Evolutionary conservation across 2,797 vertebrate genomes (phyloP).

Genomic region (Fratercula arctica): DNA sequence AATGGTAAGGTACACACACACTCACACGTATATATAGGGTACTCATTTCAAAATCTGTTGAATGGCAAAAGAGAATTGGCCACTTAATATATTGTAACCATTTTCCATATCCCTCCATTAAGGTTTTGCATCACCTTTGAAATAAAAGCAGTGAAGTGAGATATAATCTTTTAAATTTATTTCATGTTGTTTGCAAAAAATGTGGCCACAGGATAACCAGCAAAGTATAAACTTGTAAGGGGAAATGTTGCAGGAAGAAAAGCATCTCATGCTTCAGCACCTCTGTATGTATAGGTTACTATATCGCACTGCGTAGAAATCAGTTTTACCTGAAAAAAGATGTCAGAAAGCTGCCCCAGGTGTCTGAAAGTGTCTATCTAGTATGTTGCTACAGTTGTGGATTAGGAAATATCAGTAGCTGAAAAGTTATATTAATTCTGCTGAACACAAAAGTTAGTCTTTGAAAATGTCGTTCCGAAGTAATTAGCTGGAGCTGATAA

Average conservation of each 20-base stretch:
- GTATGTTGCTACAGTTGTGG: neutral
- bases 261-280: neutral
- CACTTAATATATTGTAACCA: neutral
- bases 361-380: neutral
- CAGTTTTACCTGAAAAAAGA: neutral
- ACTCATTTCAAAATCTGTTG: neutral
- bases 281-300: neutral
- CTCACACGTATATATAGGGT: neutral
- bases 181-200: neutral
- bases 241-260: neutral
- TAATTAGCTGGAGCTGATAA: neutral
- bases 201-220: accelerated
- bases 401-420: neutral
- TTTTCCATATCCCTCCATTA: neutral
- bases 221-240: neutral
- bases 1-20: neutral
- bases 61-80: neutral
- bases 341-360: neutral
- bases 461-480: neutral
- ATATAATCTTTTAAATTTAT: neutral
- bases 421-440: neutral
- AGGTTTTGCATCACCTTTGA: neutral
- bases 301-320: neutral
- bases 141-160: neutral
- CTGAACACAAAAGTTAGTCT: neutral